These are phyloP conservation scores for Empidonax alnorum DNA, from an alignment of 2,113 vertebrate species.

Conservation along the genomic window DNA sequence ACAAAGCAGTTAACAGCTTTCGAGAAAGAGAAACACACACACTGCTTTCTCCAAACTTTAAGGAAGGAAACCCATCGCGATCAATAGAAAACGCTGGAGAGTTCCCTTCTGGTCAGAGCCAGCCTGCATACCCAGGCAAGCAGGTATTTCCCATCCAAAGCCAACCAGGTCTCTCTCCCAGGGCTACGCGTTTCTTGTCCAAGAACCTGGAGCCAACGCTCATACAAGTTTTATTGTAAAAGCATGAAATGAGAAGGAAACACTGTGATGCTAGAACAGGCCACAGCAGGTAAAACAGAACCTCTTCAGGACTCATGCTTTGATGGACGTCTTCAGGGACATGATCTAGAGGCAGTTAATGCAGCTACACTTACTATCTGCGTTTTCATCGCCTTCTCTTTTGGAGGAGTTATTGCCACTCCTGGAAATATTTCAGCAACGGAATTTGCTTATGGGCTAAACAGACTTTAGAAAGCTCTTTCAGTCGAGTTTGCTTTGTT, in stretches of 20 bases:
- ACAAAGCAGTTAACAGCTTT: not conserved
- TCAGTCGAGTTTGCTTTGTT: conserved; percentile 76
- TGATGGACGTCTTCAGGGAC: conserved; percentile 58
- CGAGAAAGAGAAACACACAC: not conserved
- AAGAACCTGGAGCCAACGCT: not conserved
- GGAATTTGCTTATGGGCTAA: conserved; percentile 78
- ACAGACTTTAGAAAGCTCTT: conserved; percentile 67
- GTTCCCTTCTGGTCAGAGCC: not conserved
- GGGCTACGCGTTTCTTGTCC: not conserved
- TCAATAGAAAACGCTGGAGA: not conserved
- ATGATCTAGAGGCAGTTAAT: conserved; percentile 24
- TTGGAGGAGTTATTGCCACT: conserved; percentile 72
- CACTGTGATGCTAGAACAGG: conserved; percentile 20
- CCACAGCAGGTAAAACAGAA: conserved; percentile 58
- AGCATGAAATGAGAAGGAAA: not conserved
- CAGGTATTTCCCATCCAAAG: not conserved
- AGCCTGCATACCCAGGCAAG: not conserved
- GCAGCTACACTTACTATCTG: conserved; percentile 4
- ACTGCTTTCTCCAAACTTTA: conserved; percentile 11
- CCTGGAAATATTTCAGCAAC: conserved; percentile 80
- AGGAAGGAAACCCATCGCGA: not conserved
- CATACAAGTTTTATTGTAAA: conserved; percentile 10
- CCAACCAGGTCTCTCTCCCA: not conserved
- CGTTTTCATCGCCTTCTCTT: conserved; percentile 72
- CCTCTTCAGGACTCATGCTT: conserved; percentile 22